A percentile compares a stretch with the other conserved stretches of the same genome.
These are phyloP conservation scores for Oikopleura albicans DNA, from an alignment of 23 tunicate genomes.

Conservation along the genomic window DNA sequence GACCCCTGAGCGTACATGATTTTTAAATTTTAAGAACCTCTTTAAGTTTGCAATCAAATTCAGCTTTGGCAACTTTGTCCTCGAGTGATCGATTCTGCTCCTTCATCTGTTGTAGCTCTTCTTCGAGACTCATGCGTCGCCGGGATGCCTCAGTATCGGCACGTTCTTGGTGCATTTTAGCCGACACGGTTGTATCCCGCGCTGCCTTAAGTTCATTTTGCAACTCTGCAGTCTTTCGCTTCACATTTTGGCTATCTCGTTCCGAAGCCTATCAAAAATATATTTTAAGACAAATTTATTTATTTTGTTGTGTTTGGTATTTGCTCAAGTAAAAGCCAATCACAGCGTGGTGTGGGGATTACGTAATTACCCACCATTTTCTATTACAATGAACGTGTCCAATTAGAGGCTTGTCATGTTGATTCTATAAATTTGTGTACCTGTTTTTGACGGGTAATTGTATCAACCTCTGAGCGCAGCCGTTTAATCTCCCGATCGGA, in stretches of 20 bases:
- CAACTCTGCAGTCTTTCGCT: not conserved
- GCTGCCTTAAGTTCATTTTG: not conserved
- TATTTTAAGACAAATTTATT: not conserved
- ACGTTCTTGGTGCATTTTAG: not conserved
- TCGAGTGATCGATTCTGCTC: not conserved
- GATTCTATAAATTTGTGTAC: not conserved
- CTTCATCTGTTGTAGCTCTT: not conserved
- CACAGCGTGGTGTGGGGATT: too few species aligned
- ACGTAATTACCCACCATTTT: too few species aligned
- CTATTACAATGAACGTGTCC: too few species aligned
- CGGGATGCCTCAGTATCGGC: slow-evolving; percentile 14
- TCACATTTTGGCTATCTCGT: not conserved
- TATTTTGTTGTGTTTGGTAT: too few species aligned
- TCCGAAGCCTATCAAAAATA: not conserved
- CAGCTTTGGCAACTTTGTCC: slow-evolving; percentile 1
- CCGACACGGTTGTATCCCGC: not conserved
- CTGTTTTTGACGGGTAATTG: not conserved
- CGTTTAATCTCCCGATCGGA: not conserved
- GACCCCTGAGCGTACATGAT: too few species aligned
- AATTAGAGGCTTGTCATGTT: too few species aligned
- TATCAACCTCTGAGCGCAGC: not conserved
- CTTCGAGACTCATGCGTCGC: slow-evolving; percentile 18
- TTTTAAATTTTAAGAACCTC: too few species aligned
- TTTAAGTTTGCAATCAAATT: not conserved
- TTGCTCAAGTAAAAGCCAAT: too few species aligned